Conservation (phyloP, 2,113 vertebrate genomes). For the Origma solitaria region DNA sequence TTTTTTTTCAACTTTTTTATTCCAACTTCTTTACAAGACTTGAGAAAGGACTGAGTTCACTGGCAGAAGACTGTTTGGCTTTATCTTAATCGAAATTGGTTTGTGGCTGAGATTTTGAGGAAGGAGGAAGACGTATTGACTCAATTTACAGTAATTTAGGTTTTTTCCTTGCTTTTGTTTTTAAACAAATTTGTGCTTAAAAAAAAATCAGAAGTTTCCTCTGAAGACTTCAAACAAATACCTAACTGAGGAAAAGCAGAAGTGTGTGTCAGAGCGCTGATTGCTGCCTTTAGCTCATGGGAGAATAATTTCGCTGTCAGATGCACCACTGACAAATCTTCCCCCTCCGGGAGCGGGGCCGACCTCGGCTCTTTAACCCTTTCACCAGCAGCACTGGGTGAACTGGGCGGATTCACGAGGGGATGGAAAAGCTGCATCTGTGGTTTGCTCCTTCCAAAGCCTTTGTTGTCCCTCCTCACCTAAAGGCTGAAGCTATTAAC, state of each 20-base stretch:
- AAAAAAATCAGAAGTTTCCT: slow-evolving; percentile 23
- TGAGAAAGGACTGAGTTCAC: neutral
- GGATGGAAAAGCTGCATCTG: neutral
- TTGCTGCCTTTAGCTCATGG: slow-evolving; percentile 58
- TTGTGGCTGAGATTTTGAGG: neutral
- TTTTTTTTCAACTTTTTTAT: too few species aligned
- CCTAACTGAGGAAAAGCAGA: slow-evolving; percentile 63
- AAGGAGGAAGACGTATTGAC: neutral
- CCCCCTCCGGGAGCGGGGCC: neutral
- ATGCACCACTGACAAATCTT: slow-evolving; percentile 40
- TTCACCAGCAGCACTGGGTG: neutral
- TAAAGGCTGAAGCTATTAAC: neutral
- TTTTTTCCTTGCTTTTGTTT: neutral
- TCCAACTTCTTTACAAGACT: neutral
- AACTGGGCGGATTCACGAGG: neutral
- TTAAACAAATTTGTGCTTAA: slow-evolving; percentile 4
- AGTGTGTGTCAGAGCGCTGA: slow-evolving; percentile 59
- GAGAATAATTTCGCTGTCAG: slow-evolving; percentile 62
- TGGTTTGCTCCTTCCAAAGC: neutral
- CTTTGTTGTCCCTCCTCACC: neutral
- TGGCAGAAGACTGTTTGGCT: neutral
- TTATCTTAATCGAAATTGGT: neutral
- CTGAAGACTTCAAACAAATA: slow-evolving; percentile 53
- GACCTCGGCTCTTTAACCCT: slow-evolving; percentile 30
- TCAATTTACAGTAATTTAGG: neutral